A percentile compares a stretch with the other conserved stretches of the same genome.
These are phyloP conservation scores for Acanthacorydalis orientalis DNA, from an alignment of 2,888 invertebrate species.

Conservation along the genomic window DNA sequence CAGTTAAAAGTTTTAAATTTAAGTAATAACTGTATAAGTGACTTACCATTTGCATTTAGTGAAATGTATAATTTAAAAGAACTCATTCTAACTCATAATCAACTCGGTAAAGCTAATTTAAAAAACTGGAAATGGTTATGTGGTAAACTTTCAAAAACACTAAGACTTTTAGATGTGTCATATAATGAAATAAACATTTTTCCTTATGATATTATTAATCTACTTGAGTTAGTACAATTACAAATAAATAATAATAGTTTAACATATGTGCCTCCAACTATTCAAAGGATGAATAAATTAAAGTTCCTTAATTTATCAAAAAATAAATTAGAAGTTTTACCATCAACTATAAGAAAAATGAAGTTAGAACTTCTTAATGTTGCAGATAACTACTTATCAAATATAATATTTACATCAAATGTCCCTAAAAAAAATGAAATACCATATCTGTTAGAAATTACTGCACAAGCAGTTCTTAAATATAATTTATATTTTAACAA, in stretches of 20 bases:
- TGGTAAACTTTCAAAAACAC: slow-evolving; percentile 29
- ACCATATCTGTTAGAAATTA: slow-evolving; percentile 33
- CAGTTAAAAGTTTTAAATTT: slow-evolving; percentile 50
- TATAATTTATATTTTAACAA: slow-evolving; percentile 35
- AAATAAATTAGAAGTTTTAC: slow-evolving; percentile 35
- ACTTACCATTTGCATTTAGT: slow-evolving; percentile 52
- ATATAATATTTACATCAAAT: slow-evolving; percentile 11
- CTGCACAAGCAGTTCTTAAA: slow-evolving; percentile 35
- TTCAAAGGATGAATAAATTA: slow-evolving; percentile 40
- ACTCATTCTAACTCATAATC: slow-evolving; percentile 46
- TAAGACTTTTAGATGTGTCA: slow-evolving; percentile 46
- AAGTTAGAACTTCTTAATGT: slow-evolving; percentile 37
- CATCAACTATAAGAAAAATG: slow-evolving; percentile 40
- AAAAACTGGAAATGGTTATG: slow-evolving; percentile 53
- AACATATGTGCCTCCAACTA: slow-evolving; percentile 38
- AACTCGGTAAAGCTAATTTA: slow-evolving; percentile 33
- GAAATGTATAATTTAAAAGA: slow-evolving; percentile 40
- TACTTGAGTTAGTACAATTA: slow-evolving; percentile 41
- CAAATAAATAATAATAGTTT: slow-evolving; percentile 46
- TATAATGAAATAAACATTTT: slow-evolving; percentile 38
- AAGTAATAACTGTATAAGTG: slow-evolving; percentile 50
- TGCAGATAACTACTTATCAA: slow-evolving; percentile 35
- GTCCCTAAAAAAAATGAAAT: slow-evolving; percentile 16
- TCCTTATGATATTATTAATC: slow-evolving; percentile 45
- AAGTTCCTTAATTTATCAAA: slow-evolving; percentile 36